Conservation (phyloP, 1,140 invertebrate genomes). For the Lordiphosa stackelbergi region DNA sequence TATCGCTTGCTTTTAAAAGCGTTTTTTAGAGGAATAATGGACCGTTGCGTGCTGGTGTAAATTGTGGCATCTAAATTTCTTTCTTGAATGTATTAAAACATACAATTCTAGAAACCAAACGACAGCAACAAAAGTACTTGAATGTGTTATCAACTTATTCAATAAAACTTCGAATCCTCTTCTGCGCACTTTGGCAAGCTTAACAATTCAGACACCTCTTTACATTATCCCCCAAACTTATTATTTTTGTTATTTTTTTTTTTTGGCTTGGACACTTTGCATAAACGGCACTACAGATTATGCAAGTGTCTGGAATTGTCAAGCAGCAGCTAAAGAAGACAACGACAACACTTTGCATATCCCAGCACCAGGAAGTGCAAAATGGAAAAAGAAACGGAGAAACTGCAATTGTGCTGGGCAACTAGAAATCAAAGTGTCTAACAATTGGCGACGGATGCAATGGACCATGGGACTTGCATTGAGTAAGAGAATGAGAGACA, state of each 20-base stretch:
- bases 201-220: conserved; percentile 49
- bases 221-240: conserved; percentile 44
- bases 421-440: conserved; percentile 64
- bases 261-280: conserved; percentile 50
- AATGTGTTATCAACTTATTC: conserved; percentile 55
- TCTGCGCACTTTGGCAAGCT: conserved; percentile 33
- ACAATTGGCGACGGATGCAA: conserved; percentile 64
- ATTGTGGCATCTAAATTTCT: too few relatives aligned
- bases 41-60: too few relatives aligned
- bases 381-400: conserved; percentile 34
- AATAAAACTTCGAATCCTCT: conserved; percentile 59
- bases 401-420: conserved; percentile 52
- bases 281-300: conserved; percentile 72
- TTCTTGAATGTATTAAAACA: conserved; percentile 1
- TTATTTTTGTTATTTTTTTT: conserved; percentile 8
- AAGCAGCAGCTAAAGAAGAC: conserved; percentile 34
- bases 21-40: too few relatives aligned
- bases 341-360: conserved; percentile 65
- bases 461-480: conserved; percentile 33
- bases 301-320: conserved; percentile 69
- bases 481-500: conserved; percentile 2
- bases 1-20: too few relatives aligned
- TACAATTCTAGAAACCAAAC: conserved; percentile 15
- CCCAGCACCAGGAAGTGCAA: conserved; percentile 33
- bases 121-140: neutral